phyloP scores from a whole-genome alignment of 2,888 invertebrate species.

The Carterocephalus palaemon region DNA sequence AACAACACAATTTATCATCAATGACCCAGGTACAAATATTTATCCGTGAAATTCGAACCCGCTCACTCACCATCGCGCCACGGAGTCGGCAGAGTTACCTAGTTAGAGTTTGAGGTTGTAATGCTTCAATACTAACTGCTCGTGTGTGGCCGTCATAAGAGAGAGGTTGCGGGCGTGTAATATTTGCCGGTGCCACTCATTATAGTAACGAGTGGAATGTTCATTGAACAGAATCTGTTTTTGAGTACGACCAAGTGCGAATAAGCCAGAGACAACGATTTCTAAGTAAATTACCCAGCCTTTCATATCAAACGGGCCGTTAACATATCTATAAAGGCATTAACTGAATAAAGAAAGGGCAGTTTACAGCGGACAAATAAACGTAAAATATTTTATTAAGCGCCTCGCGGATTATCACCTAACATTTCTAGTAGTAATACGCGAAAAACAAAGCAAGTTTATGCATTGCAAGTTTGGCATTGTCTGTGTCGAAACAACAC shows the following conservation, averaged over 20 bases:
- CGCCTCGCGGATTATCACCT: conserved; percentile 15
- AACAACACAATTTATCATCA: too few relatives aligned
- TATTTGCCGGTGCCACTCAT: conserved; percentile 40
- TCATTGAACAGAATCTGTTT: conserved; percentile 40
- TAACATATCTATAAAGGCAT: conserved; percentile 21
- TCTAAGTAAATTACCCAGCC: conserved; percentile 18
- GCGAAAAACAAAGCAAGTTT: conserved; percentile 12
- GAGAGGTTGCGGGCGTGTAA: conserved; percentile 11
- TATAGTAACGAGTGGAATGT: conserved; percentile 53
- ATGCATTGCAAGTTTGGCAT: conserved; percentile 1
- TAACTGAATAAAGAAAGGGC: conserved; percentile 19
- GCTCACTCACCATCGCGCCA: too few relatives aligned
- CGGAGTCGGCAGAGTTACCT: too few relatives aligned
- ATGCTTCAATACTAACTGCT: too few relatives aligned
- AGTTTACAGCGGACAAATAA: conserved; percentile 15
- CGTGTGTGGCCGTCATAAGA: too few relatives aligned
- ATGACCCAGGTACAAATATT: too few relatives aligned
- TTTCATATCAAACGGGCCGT: conserved; percentile 13
- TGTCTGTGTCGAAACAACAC: conserved; percentile 12
- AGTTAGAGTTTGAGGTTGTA: too few relatives aligned
- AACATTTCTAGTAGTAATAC: conserved; percentile 9
- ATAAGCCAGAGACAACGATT: conserved; percentile 28
- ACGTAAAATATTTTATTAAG: conserved; percentile 21
- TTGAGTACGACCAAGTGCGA: conserved; percentile 35
- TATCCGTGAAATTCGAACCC: too few relatives aligned